Evolutionary conservation across 2,888 invertebrate genomes (phyloP), one percentile per base, ranked within the genome.

Genomic region (Drosophila cognata): DNA sequence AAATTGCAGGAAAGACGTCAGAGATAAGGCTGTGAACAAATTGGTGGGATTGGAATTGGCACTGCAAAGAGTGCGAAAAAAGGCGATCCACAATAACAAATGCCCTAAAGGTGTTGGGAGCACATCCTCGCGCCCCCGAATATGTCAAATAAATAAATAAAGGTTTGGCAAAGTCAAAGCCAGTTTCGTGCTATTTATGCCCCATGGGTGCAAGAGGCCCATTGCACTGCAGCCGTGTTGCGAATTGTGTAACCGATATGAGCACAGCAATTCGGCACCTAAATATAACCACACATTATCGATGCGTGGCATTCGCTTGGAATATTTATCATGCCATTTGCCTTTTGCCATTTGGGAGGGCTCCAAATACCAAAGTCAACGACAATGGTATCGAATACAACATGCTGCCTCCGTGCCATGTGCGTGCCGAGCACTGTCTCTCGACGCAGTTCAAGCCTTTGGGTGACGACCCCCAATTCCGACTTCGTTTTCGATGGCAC

Each of bases 301-400:
- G 81, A 72, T 72, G 68, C 71, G 64, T 67, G 71, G 72, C 75
- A 60, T 67, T 74, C 53, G 46, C 71, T 76, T 74, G 66, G 72
- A 72, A 78, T 82, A 80, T 84, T 82, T 85, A 84, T 78, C 78
- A 71, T 78, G 74, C 55, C 56, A 77, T 74, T 68, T 72, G 65
- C 50, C 63, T 29, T 53, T 67, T 67, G 21, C 43, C 60, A 16
- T 62, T 68, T 69, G 58, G 62, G 65, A 70, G 74, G 35, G 28
- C 43, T 64, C 60, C 53, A 56, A 76, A 69, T 72, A 41, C 66
- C 72, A 73, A 74, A 81, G 70, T 78, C 82, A 86, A 75, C 66
- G 77, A 64, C 50, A 69, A 50, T 61, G 59, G 25, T 38, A 43
- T 50, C 58, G 21, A 41, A 29, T 28, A 13, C 64, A 59, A 18